Evolutionary conservation across 2,113 vertebrate species (phyloP), one percentile per base, ranked within the genome.

Genomic region (Corapipo altera): DNA sequence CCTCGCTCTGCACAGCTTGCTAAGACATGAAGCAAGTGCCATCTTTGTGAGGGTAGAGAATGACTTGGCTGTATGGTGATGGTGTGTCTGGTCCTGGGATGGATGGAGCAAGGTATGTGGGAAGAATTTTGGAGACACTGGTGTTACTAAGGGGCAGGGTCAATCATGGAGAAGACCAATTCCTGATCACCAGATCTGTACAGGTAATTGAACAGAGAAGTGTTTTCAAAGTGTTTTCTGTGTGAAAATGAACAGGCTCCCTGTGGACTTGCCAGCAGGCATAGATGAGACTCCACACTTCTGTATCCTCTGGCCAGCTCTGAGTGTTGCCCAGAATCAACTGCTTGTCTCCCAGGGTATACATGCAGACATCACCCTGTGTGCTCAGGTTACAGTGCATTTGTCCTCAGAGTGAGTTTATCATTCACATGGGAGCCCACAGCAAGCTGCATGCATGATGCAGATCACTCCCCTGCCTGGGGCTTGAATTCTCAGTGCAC

Each of bases 301-400:
- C 37, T 24, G 12, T 14, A 22, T 62, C 9, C 46, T 49, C 43
- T 1, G 2, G 15, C 32, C 0, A 0, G 66, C 59, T 46, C 21
- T 0, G 0, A 13, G 20, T 4, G 33, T 39, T 94, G 37, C 62
- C 57, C 43, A 15, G 61, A 23, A 52, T 6, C 8, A 7, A 5
- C 8, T 0, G 2, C 61, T 30, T 8, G 4, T 72, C 8, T n/a
- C 22, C 8, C 58, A 24, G 30, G 11, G 26, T 37, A 14, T 28
- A 11, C 57, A 15, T 41, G 46, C 70, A 59, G 52, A 9, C 11
- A 11, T 19, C 70, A n/a, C 7, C 39, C 70, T 78, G 32, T 3
- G 8, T 27, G 39, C 49, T 52, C 62, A 22, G 1, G 0, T 41
- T 49, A 43, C 28, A 39, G 32, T 76, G 58, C 35, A 6, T 69